These are phyloP conservation scores for Tachyglossus aculeatus DNA, from an alignment of 2,797 vertebrate species.

Conservation along the genomic window DNA sequence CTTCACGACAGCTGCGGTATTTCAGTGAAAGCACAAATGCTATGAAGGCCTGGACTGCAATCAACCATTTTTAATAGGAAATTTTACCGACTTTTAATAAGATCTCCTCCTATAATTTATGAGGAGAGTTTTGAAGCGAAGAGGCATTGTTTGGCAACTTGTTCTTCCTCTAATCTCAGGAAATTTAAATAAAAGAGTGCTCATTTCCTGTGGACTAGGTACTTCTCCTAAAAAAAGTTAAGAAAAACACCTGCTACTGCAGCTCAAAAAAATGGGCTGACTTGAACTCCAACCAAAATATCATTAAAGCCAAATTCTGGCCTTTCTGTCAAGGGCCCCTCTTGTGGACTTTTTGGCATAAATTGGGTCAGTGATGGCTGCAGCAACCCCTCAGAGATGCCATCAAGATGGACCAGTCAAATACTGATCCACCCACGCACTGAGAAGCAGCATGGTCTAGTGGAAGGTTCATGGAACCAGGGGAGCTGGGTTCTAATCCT, in stretches of 20 bases:
- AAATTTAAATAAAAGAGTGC: slow-evolving; percentile 83
- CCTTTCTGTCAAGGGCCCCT: not conserved
- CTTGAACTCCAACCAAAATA: slow-evolving; percentile 26
- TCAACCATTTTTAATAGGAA: slow-evolving; percentile 86
- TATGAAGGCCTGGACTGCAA: slow-evolving; percentile 86
- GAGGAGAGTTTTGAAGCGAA: slow-evolving; percentile 90
- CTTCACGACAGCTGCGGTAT: slow-evolving; percentile 90
- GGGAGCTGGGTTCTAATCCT: too few species aligned
- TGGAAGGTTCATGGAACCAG: too few species aligned
- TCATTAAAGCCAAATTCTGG: slow-evolving; percentile 16
- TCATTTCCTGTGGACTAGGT: slow-evolving; percentile 79
- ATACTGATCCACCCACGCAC: too few species aligned
- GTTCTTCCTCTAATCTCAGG: slow-evolving; percentile 86
- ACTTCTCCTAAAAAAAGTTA: slow-evolving; percentile 72
- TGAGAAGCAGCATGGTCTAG: too few species aligned
- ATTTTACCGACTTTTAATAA: slow-evolving; percentile 89
- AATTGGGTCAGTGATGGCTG: not conserved
- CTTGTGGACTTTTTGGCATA: not conserved
- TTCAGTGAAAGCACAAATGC: slow-evolving; percentile 84
- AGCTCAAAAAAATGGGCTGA: slow-evolving; percentile 48
- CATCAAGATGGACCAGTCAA: too few species aligned
- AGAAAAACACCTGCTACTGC: slow-evolving; percentile 76
- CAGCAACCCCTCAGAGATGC: too few species aligned
- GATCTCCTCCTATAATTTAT: slow-evolving; percentile 88
- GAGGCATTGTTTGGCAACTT: slow-evolving; percentile 93